phyloP scores from a whole-genome alignment of 2,113 vertebrate species.

The Glaucomys volans region DNA sequence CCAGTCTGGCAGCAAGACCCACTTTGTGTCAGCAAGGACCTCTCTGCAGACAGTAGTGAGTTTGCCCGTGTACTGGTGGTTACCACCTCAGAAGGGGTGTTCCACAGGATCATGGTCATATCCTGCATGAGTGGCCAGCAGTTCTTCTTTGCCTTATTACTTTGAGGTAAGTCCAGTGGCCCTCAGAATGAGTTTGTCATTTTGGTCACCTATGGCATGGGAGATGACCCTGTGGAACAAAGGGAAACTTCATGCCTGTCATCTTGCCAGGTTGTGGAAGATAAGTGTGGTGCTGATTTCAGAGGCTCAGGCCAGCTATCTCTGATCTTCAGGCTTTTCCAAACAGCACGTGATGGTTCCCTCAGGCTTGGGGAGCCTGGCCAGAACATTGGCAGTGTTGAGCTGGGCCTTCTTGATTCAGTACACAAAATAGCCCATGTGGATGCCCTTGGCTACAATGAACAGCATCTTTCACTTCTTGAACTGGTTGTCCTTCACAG shows the following conservation, averaged over 20 bases:
- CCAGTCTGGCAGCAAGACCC: slow-evolving; percentile 95
- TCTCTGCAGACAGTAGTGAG: slow-evolving; percentile 96
- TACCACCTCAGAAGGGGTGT: slow-evolving; percentile 96
- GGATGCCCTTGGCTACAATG: slow-evolving; percentile 94
- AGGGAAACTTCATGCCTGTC: slow-evolving; percentile 94
- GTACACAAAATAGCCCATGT: slow-evolving; percentile 94
- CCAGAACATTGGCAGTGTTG: slow-evolving; percentile 94
- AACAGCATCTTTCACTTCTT: slow-evolving; percentile 95
- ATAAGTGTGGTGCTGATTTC: slow-evolving; percentile 94
- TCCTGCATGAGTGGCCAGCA: slow-evolving; percentile 97
- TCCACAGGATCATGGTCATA: slow-evolving; percentile 98
- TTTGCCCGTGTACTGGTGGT: slow-evolving; percentile 97
- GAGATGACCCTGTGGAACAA: slow-evolving; percentile 95
- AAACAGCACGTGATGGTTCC: slow-evolving; percentile 93
- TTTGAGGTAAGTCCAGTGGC: slow-evolving; percentile 97
- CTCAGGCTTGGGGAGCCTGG: slow-evolving; percentile 92
- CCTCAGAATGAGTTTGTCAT: slow-evolving; percentile 97
- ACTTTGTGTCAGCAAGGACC: slow-evolving; percentile 96
- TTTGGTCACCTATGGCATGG: slow-evolving; percentile 94
- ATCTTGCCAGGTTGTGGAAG: slow-evolving; percentile 95
- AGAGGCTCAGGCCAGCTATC: slow-evolving; percentile 93
- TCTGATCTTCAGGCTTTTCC: slow-evolving; percentile 93
- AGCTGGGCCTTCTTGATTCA: slow-evolving; percentile 97
- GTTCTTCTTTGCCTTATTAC: slow-evolving; percentile 96
- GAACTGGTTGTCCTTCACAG: slow-evolving; percentile 95